Evolutionary conservation across 2,797 vertebrate species (phyloP).

Genomic region (Acanthiza pusilla): DNA sequence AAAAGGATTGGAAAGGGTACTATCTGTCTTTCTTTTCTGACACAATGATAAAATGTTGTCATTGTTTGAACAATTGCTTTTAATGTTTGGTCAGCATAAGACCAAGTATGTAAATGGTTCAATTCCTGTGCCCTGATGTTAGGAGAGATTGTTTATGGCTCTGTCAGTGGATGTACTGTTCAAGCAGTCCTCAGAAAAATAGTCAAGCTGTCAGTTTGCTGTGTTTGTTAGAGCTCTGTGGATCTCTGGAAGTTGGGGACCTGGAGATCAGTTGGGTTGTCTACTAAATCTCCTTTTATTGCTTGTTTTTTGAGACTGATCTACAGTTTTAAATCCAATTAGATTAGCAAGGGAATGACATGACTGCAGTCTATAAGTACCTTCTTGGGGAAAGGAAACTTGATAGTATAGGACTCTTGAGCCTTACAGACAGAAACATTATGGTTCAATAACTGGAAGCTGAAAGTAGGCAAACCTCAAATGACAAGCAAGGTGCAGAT

Average conservation of each 20-base stretch:
- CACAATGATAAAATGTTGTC: constrained; percentile 64
- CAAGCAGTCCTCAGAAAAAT: background rate
- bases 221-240: background rate
- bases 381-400: constrained; percentile 19
- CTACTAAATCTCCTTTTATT: constrained; percentile 5
- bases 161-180: background rate
- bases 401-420: constrained; percentile 8
- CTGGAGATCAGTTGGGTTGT: background rate
- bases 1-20: constrained; percentile 33
- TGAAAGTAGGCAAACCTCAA: constrained; percentile 7
- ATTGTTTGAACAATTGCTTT: constrained; percentile 50
- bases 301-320: constrained; percentile 22
- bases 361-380: background rate
- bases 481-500: background rate
- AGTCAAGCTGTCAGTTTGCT: background rate
- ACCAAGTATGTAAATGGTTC: constrained; percentile 58
- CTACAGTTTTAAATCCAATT: constrained; percentile 44
- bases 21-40: constrained; percentile 55
- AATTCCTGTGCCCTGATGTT: constrained; percentile 48
- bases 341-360: constrained; percentile 22
- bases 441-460: constrained; percentile 18
- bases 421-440: constrained; percentile 30
- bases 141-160: constrained; percentile 25
- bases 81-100: constrained; percentile 64
- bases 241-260: background rate